Evolutionary conservation across 2,888 invertebrate genomes (phyloP), one percentile per base, ranked within the genome.

Genomic region (Diloba caeruleocephala): DNA sequence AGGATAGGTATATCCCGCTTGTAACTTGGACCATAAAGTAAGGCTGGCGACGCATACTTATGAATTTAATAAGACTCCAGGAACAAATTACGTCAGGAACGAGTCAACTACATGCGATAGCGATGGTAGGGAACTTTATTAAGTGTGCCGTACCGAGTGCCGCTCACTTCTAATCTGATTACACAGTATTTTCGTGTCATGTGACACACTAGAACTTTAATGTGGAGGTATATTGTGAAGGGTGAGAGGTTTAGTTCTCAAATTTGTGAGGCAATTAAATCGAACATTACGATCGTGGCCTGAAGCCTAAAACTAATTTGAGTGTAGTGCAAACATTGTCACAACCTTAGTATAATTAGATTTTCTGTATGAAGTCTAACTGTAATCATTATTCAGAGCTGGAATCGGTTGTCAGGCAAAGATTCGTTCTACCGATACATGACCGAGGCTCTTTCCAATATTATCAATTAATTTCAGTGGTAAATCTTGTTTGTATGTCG

Each of bases 1-100:
- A n/a, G n/a, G n/a, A n/a, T n/a, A n/a, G n/a, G n/a, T n/a, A n/a
- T n/a, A 5, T 21, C 21, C 5, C 21, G 57, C 67, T 56, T 42
- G 45, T 73, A 74, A 71, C 83, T 83, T 79, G 72, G 59, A 66
- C 77, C 78, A 51, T 66, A 67, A 66, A 62, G 43, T 61, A 56
- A 61, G 65, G 57, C 72, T 68, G 68, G 76, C 75, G 69, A 73
- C 79, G 86, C 84, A 85, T 86, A 86, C 86, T 89, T 87, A 88
- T 85, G 87, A 88, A 88, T 89, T 88, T 87, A 89, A 89, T 88
- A 88, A 89, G 87, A 79, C 79, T 76, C 71, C 64, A 63, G 72
- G 83, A 87, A 88, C 86, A 85, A 88, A 88, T 87, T 87, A 88
- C 81, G 75, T 61, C 71, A 53, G 74, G 66, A 74, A 74, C 76